These are phyloP conservation scores for Beris chalybata DNA, from an alignment of 2,888 invertebrate species.

Conservation along the genomic window DNA sequence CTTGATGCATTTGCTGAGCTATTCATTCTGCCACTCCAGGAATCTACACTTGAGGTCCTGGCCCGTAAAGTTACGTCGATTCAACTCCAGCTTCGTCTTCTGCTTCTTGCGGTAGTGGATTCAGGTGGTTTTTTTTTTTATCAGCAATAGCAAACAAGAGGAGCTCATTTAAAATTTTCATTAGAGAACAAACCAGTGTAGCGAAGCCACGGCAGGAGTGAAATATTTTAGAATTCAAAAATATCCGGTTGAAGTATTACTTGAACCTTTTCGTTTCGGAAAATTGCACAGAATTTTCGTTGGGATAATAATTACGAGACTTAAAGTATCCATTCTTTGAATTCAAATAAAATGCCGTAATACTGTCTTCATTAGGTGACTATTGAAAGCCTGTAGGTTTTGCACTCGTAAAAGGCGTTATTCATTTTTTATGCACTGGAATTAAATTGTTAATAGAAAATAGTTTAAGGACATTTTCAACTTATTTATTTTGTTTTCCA, in stretches of 20 bases:
- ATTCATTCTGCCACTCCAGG: conserved; percentile 28
- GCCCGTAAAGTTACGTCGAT: conserved; percentile 16
- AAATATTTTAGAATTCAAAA: conserved; percentile 29
- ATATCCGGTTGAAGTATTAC: conserved; percentile 14
- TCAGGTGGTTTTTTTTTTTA: neutral
- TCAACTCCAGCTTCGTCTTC: conserved; percentile 7
- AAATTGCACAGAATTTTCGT: neutral
- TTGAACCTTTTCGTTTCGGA: conserved; percentile 18
- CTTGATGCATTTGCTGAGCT: conserved; percentile 32
- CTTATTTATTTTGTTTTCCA: too few species aligned
- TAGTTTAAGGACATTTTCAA: too few species aligned
- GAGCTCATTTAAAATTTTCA: conserved; percentile 35
- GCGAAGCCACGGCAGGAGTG: neutral
- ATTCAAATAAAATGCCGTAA: too few species aligned
- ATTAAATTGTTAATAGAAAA: too few species aligned
- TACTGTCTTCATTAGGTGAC: too few species aligned
- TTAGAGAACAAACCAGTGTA: conserved; percentile 25
- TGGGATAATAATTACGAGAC: too few species aligned
- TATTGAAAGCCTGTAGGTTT: too few species aligned
- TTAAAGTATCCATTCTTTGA: too few species aligned
- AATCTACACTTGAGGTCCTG: conserved; percentile 16
- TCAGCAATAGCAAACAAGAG: conserved; percentile 31
- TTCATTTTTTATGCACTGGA: too few species aligned
- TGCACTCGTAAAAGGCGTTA: too few species aligned
- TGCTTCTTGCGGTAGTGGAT: neutral